Percentiles rank a stretch among this genome's conserved stretches.
Conservation (phyloP, 2,888 invertebrate species). For the Eupithecia pulchellata region DNA sequence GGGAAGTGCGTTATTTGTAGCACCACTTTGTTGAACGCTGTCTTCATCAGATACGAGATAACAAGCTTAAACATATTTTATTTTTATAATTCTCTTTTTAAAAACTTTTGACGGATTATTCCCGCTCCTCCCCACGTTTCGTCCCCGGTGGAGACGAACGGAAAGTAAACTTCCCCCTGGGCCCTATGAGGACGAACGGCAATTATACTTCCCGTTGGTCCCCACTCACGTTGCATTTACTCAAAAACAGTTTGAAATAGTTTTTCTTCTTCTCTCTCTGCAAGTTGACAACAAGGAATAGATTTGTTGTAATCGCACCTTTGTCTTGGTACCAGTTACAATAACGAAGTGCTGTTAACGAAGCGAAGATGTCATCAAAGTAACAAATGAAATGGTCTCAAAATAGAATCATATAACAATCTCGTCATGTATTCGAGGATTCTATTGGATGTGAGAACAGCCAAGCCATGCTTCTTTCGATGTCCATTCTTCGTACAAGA, state of each 20-base stretch:
- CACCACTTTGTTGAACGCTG: slow-evolving; percentile 24
- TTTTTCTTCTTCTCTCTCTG: neutral
- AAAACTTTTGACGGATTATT: too few species aligned
- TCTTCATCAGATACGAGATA: slow-evolving; percentile 14
- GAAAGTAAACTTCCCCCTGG: too few species aligned
- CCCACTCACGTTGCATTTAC: neutral
- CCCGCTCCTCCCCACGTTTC: too few species aligned
- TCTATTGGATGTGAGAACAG: neutral
- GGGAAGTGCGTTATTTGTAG: slow-evolving; percentile 30
- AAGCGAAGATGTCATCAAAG: neutral
- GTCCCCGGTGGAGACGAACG: too few species aligned
- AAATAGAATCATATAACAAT: neutral
- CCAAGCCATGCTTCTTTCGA: neutral
- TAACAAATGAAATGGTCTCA: neutral
- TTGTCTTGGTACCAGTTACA: neutral
- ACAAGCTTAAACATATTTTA: neutral
- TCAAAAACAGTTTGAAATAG: neutral
- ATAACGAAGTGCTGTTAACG: neutral
- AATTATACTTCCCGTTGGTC: too few species aligned
- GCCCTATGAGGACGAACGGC: too few species aligned
- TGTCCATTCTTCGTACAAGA: neutral
- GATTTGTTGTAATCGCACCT: neutral
- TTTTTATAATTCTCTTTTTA: neutral
- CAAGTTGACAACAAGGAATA: neutral
- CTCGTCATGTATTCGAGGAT: neutral